Conservation (phyloP, 37 sponge, comb jelly and placozoan species). For the Spongilla lacustris region DNA sequence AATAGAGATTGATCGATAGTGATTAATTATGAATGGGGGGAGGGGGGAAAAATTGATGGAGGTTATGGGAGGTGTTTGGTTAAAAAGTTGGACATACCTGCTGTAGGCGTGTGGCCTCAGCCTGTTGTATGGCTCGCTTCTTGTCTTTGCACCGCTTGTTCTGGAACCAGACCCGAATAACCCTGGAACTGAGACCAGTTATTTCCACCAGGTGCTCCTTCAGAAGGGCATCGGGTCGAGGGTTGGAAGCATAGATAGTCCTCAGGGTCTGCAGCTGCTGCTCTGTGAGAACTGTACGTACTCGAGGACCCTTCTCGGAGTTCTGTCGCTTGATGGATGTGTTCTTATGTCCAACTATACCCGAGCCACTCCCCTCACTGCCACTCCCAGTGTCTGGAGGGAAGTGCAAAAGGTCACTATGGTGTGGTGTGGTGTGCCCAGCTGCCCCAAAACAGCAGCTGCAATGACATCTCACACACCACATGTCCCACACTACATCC, state of each 20-base stretch:
- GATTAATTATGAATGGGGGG: neutral
- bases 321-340: slow-evolving; percentile 29
- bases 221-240: slow-evolving; percentile 89
- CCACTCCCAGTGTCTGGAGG: neutral
- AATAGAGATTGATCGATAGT: neutral
- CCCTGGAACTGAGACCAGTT: slow-evolving; percentile 84
- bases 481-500: too few species aligned
- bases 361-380: slow-evolving; percentile 4
- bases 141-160: slow-evolving; percentile 99
- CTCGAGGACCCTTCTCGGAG: slow-evolving; percentile 86
- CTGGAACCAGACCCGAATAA: slow-evolving; percentile 98
- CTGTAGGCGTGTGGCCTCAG: slow-evolving; percentile 19
- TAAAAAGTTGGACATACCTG: too few species aligned
- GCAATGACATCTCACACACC: too few species aligned
- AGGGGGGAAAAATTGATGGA: neutral
- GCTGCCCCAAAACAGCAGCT: too few species aligned
- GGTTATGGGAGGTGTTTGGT: neutral
- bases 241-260: slow-evolving; percentile 80
- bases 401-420: neutral
- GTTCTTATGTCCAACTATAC: neutral
- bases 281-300: slow-evolving; percentile 91
- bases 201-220: slow-evolving; percentile 94
- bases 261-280: slow-evolving; percentile 87
- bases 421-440: too few species aligned
- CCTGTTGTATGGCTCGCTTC: slow-evolving; percentile 83